Percentiles rank a stretch among this genome's conserved stretches.
phyloP scores from a whole-genome alignment of 2,797 vertebrate genomes.

The Picus viridis region DNA sequence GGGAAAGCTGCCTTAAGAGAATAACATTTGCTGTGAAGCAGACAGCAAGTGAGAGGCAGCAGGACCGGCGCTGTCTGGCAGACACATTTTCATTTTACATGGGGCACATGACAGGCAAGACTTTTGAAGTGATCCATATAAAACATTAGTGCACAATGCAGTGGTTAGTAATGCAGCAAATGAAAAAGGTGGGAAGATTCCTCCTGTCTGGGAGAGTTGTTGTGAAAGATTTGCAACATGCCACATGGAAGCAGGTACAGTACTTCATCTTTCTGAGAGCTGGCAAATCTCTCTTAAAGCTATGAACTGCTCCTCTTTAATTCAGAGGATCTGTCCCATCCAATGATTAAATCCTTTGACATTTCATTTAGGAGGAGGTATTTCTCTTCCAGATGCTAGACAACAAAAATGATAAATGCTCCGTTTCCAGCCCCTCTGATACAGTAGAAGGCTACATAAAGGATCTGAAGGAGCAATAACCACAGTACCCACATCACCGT shows the following conservation, averaged over 20 bases:
- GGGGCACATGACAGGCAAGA: background rate
- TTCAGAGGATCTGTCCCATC: background rate
- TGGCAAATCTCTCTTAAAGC: background rate
- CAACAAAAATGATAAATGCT: background rate
- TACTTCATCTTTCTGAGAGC: background rate
- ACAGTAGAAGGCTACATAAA: background rate
- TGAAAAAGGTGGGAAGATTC: background rate
- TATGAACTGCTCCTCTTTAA: background rate
- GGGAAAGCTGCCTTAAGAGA: background rate
- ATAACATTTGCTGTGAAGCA: background rate
- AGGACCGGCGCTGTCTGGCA: background rate
- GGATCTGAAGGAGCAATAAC: background rate
- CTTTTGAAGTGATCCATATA: background rate
- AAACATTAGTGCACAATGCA: fast-evolving
- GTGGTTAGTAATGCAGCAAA: background rate
- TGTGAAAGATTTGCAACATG: background rate
- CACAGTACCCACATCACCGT: background rate
- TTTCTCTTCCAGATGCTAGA: background rate
- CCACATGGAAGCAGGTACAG: background rate
- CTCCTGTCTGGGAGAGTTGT: background rate
- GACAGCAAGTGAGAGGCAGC: background rate
- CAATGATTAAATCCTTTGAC: background rate
- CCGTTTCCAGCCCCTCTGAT: background rate
- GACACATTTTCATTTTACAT: background rate
- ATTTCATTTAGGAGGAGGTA: background rate